Conservation (phyloP, 2,113 vertebrate genomes). For the Saguinus midas region DNA sequence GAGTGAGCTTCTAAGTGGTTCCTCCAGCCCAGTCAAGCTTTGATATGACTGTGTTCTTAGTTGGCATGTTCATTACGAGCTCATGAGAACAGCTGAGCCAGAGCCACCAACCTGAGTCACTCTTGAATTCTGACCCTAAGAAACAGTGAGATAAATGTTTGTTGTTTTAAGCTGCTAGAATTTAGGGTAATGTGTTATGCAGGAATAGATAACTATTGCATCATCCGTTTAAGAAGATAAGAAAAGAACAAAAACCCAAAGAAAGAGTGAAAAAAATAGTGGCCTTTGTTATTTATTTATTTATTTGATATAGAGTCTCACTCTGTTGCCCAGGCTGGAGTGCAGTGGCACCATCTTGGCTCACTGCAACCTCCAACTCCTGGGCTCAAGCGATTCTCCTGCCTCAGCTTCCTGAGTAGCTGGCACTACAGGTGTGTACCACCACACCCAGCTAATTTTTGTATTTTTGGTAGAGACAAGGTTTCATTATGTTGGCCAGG, state of each 20-base stretch:
- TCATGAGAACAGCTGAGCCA: neutral
- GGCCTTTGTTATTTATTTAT: neutral
- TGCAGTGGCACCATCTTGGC: too few relatives aligned
- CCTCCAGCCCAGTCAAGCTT: neutral
- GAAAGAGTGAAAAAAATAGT: neutral
- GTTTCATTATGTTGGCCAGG: too few relatives aligned
- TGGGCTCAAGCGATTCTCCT: too few relatives aligned
- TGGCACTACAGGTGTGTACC: too few relatives aligned
- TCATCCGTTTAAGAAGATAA: slow-evolving; percentile 11
- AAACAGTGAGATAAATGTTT: neutral
- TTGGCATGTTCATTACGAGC: neutral
- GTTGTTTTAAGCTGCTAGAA: neutral
- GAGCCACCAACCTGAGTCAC: neutral
- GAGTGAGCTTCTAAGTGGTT: neutral
- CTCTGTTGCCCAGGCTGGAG: too few relatives aligned
- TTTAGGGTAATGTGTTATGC: neutral
- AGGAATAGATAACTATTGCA: neutral
- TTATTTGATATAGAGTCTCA: too few relatives aligned
- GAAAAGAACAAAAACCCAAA: neutral
- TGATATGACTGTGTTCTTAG: neutral
- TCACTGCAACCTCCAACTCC: too few relatives aligned
- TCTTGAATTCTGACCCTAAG: neutral
- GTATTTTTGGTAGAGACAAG: too few relatives aligned
- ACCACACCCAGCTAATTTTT: too few relatives aligned
- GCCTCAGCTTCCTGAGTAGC: too few relatives aligned